Base-by-base conservation (phyloP, 2,888 invertebrate species). In the Perithous albicinctus region DNA sequence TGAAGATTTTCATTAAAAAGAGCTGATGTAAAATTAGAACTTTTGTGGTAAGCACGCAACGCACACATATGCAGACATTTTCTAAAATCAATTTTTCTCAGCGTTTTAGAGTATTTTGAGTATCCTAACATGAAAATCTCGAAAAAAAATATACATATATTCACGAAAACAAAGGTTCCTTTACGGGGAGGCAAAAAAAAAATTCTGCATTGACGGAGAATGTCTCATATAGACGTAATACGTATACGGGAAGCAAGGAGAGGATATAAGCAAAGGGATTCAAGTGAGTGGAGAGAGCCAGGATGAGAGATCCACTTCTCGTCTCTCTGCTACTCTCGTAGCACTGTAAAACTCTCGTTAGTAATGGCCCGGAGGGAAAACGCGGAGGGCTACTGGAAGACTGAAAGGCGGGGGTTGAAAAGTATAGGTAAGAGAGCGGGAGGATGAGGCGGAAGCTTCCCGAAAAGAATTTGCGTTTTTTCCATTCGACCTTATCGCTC, bases 311-410 rank as follows among this genome's bases (percentile, higher is more conserved):
- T 76, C 75, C 75, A 76, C 75, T 76, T 76, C 75, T 59, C 75
- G 75, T 76, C 75, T 76, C 66, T 59, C 43, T 67, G 56, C 66
- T 66, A 67, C 59, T 74, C 72, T 56, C 67, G 59, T 59, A 59
- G 59, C 67, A 76, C 76, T 76, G 76, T 76, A 67, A 76, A 76
- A 76, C 67, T 76, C 76, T 76, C 76, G 76, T 76, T 76, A 76
- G 76, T 76, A 76, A 76, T 76, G 59, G 76, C 76, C 67, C 48
- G 75, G 43, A 59, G 56, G 66, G 41, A 75, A 76, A 76, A 76
- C 56, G 66, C 32, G 32, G 35, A 54, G 54, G n/a, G 74, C 41
- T 54, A 26, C 56, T 56, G 18, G 54, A 15, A 54, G 26, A 23
- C 26, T 54, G 74, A 75, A 75, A 75, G 56, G 56, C 15, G 6